Percentiles rank a stretch among this genome's conserved stretches.
These are phyloP conservation scores for Hippopotamyrus pictus DNA, from an alignment of 2,797 vertebrate genomes.

Conservation along the genomic window DNA sequence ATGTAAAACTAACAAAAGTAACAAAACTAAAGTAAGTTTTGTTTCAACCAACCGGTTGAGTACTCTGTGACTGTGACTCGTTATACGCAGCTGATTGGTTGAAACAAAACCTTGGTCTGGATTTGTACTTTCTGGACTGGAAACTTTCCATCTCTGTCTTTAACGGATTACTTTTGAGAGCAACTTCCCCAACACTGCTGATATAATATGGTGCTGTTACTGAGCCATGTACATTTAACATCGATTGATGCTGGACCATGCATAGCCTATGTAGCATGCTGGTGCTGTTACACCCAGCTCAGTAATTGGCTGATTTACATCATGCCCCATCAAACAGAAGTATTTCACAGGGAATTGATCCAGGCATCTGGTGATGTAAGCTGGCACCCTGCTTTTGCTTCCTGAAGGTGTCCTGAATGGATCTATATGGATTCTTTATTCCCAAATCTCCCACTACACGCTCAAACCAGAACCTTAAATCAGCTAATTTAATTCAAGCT, in stretches of 20 bases:
- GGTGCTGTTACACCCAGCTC: neutral
- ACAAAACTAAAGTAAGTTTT: too few relatives aligned
- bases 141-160: neutral
- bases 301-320: neutral
- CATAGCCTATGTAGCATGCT: too few relatives aligned
- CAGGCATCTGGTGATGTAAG: neutral
- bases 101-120: too few relatives aligned
- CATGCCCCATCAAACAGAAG: neutral
- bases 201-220: neutral
- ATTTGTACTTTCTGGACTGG: neutral
- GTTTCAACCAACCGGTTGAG: neutral
- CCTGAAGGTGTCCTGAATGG: neutral
- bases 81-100: neutral
- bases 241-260: neutral
- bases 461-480: neutral
- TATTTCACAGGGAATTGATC: neutral
- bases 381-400: neutral
- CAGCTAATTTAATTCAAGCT: neutral
- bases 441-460: neutral
- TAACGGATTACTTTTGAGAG: too few relatives aligned
- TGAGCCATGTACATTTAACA: neutral
- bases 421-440: neutral
- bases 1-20: too few relatives aligned
- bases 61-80: neutral
- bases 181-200: neutral